Percentiles rank a stretch among this genome's conserved stretches.
Conservation (phyloP, 2,113 vertebrate genomes). For the Ceratotherium simum region DNA sequence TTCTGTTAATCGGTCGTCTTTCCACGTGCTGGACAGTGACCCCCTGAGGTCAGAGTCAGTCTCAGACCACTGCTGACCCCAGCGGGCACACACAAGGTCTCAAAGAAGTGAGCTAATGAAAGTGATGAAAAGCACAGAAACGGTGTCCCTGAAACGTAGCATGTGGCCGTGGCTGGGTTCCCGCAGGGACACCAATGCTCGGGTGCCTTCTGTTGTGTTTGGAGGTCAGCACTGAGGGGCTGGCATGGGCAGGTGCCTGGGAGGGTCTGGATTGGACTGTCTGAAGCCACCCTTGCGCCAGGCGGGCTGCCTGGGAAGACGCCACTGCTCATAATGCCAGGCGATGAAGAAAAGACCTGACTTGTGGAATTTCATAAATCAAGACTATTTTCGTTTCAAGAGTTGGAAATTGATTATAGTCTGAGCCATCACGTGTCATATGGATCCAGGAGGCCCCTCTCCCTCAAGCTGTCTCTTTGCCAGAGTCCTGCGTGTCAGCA, state of each 20-base stretch:
- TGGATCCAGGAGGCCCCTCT: background rate
- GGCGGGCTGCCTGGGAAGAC: background rate
- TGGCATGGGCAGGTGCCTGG: accelerated
- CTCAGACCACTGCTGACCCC: background rate
- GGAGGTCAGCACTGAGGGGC: accelerated
- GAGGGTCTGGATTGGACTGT: no score
- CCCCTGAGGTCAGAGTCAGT: background rate
- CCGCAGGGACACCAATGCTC: accelerated
- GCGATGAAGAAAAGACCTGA: background rate
- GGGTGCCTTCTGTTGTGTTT: background rate
- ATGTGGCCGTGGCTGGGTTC: background rate
- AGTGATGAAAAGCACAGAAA: accelerated
- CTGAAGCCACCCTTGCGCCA: accelerated
- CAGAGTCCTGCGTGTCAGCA: constrained; percentile 51
- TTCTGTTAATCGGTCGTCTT: background rate
- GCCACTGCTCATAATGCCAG: accelerated
- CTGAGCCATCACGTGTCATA: background rate
- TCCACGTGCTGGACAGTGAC: accelerated
- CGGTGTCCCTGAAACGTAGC: accelerated
- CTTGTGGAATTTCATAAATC: constrained; percentile 3
- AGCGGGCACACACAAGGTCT: accelerated
- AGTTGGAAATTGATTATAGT: constrained; percentile 18
- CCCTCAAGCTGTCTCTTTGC: background rate
- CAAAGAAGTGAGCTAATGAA: accelerated
- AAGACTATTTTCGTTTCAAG: background rate